phyloP scores from a whole-genome alignment of 35 echinoderm and acorn worm genomes.

The Chiridota heheva region DNA sequence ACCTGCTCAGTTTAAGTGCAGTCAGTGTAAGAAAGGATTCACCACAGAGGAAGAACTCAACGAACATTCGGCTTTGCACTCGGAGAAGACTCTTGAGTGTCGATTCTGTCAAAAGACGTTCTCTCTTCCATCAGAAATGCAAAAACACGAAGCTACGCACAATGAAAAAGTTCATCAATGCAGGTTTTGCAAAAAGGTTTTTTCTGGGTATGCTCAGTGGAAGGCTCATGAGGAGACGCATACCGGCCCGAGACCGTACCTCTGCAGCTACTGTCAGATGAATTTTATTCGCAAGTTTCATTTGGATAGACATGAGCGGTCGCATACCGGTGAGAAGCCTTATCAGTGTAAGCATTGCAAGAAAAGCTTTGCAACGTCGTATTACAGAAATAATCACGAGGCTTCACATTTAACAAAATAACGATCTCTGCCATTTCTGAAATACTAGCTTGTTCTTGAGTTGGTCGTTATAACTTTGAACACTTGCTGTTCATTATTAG shows the following conservation, averaged over 20 bases:
- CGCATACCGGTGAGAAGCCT: constrained; percentile 36
- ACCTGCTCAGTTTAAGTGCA: no score
- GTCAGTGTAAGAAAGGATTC: no score
- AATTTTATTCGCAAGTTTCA: constrained; percentile 18
- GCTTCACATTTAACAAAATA: no score
- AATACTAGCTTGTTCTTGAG: no score
- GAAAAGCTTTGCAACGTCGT: neutral
- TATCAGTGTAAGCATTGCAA: constrained; percentile 39
- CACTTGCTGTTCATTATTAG: no score
- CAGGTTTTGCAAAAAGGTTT: neutral
- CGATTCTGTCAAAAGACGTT: constrained; percentile 1
- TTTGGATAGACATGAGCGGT: constrained; percentile 25
- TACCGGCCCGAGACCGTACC: constrained; percentile 29
- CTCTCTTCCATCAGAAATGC: neutral
- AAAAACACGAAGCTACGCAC: constrained; percentile 1
- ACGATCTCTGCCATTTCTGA: no score
- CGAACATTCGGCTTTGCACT: no score
- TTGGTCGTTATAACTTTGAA: no score
- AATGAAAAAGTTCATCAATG: neutral
- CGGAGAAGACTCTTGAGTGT: constrained; percentile 19
- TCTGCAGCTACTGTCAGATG: constrained; percentile 23
- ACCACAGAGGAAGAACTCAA: no score
- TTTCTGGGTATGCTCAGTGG: neutral
- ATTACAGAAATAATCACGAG: constrained; percentile 11
- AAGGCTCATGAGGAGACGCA: constrained; percentile 23